Base-by-base conservation (phyloP, 2,113 vertebrate species). In the Pelecanus crispus region DNA sequence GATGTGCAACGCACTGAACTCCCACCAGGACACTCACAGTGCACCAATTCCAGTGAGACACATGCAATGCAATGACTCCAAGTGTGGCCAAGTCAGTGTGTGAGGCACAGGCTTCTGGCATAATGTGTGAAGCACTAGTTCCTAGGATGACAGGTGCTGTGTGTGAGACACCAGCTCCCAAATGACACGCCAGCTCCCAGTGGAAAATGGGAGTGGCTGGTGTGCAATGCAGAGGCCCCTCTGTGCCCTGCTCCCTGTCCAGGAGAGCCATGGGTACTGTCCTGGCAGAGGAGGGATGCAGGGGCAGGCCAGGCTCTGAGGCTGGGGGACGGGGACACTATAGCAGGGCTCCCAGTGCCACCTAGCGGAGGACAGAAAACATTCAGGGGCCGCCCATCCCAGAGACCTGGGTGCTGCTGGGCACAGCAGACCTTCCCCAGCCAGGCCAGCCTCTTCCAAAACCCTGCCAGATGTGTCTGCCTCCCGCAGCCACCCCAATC, bases 311-410 rank as follows among this genome's bases (percentile, higher is more conserved):
- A 1, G 40, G 59, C 45, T 38, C 31, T 6, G 32, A 11, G 63
- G 16, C 78, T 25, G 53, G 78, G 49, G 56, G 4, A 77, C 83
- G 28, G 18, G n/a, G 81, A 65, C 70, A 67, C 31, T 84, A 95
- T 94, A 44, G 56, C 84, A 95, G 89, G 56, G 84, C 91, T 96
- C 93, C 89, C 87, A 92, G 90, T 95, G 96, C 96, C 96, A 97
- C 49, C 96, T 97, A 97, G 96, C 59, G 95, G 96, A 89, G 17
- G 68, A 91, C 89, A 56, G 22, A 20, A 11, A 67, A 71, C 0
- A 14, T 73, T 95, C 68, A 45, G 84, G 61, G 89, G 81, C 18
- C 93, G 13, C 68, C 50, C 29, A 24, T 59, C 5, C 82, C 86
- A 1, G 7, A 36, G 31, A 31, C 20, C 62, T 11, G 28, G 24